Conservation (phyloP, 2,113 vertebrate species). For the Ammodytes dubius region DNA sequence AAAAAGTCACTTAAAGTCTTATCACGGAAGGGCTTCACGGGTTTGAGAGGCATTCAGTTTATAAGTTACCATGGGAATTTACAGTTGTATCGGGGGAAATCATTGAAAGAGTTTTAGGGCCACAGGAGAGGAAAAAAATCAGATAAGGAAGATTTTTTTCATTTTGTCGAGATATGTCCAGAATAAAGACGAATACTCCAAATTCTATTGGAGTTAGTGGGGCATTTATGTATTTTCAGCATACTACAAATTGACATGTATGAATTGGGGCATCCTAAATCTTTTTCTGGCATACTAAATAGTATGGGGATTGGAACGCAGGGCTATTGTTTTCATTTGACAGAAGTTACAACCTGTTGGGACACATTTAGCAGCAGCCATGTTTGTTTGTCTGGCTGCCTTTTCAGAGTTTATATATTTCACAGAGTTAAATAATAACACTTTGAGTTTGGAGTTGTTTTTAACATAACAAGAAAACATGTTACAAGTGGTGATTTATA, state of each 20-base stretch:
- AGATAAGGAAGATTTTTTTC: no score
- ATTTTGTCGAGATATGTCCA: no score
- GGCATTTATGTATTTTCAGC: no score
- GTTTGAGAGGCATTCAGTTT: background rate
- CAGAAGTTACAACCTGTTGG: background rate
- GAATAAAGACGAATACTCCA: no score
- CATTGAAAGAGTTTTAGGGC: background rate
- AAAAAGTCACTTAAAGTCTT: no score
- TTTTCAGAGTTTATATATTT: constrained; percentile 16
- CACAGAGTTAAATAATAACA: background rate
- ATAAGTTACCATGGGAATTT: no score
- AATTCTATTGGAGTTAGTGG: no score
- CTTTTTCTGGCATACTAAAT: no score
- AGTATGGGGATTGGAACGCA: background rate
- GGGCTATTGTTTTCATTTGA: background rate
- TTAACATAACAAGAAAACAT: constrained; percentile 37
- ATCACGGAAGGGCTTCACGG: background rate
- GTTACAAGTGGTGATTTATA: constrained; percentile 30
- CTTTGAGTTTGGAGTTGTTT: constrained; percentile 35
- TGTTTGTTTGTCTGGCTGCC: constrained; percentile 12
- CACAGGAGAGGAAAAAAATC: no score
- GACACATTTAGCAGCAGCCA: background rate
- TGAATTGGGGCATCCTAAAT: no score
- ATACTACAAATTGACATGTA: no score
- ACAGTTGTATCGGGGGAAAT: background rate